Percentiles rank a stretch among this genome's conserved stretches.
phyloP scores from a whole-genome alignment of 2,113 vertebrate genomes.

The Scartelaos histophorus region DNA sequence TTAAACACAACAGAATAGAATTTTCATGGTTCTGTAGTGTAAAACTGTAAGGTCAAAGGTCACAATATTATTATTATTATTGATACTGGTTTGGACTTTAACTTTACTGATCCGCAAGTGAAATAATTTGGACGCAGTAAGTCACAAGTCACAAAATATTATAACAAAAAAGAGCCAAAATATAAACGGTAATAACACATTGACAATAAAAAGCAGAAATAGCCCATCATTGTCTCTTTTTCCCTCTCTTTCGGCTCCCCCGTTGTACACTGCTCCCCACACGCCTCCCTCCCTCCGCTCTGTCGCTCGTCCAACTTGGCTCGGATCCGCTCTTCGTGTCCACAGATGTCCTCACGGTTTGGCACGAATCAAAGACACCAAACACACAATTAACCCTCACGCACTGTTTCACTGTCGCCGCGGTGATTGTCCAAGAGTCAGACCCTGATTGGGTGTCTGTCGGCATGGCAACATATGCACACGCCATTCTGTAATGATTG shows the following conservation, averaged over 20 bases:
- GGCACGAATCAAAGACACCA: conserved; percentile 43
- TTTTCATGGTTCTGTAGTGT: no score
- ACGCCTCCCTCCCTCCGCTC: conserved; percentile 48
- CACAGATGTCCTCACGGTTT: conserved; percentile 63
- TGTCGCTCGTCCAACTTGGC: conserved; percentile 64
- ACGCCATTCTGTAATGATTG: conserved; percentile 19
- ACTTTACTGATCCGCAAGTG: no score
- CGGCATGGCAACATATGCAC: conserved; percentile 35
- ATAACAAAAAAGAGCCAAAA: no score
- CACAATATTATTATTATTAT: no score
- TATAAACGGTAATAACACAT: no score
- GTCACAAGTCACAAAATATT: no score
- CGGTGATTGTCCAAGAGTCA: conserved; percentile 28
- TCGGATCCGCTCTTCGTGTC: conserved; percentile 42
- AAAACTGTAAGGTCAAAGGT: no score
- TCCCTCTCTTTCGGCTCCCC: conserved; percentile 43
- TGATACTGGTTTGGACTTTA: no score
- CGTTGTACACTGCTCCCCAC: conserved; percentile 58
- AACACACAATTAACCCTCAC: conserved; percentile 36
- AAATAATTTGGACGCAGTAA: no score
- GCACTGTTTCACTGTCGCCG: conserved; percentile 3
- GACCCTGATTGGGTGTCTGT: conserved; percentile 28
- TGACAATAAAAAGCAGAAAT: no score
- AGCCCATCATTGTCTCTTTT: no score
- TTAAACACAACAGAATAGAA: no score